These are phyloP conservation scores for Andricus grossulariae DNA, from an alignment of 1,140 invertebrate genomes.

Conservation along the genomic window DNA sequence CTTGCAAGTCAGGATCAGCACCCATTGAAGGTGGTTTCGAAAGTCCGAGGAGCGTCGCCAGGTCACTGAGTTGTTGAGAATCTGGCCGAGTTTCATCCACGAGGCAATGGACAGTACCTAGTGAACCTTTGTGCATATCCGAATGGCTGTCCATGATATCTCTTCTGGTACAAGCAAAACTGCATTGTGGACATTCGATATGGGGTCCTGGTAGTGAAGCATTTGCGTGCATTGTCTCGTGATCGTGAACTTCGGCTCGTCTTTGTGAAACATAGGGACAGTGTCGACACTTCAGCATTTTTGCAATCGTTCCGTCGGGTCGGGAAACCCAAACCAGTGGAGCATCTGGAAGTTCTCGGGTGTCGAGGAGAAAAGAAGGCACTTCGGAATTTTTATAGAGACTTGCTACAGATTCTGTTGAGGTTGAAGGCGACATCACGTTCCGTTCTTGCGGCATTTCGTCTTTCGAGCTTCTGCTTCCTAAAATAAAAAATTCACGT, in stretches of 20 bases:
- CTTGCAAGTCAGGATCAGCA: constrained; percentile 64
- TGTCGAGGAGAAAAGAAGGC: constrained; percentile 69
- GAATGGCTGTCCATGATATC: constrained; percentile 85
- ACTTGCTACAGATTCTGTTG: constrained; percentile 39
- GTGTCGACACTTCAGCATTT: constrained; percentile 90
- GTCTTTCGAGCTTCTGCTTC: constrained; percentile 39
- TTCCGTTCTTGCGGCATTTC: constrained; percentile 41
- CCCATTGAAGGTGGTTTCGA: constrained; percentile 56
- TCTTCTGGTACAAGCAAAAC: constrained; percentile 86
- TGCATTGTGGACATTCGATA: constrained; percentile 84
- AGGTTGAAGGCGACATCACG: constrained; percentile 51
- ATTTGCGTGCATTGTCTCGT: constrained; percentile 88
- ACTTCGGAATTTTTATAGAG: constrained; percentile 40
- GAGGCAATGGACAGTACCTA: constrained; percentile 82
- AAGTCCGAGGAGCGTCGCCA: constrained; percentile 68
- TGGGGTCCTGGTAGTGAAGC: constrained; percentile 67
- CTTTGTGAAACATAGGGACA: constrained; percentile 89
- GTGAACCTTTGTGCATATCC: constrained; percentile 85
- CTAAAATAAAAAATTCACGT: constrained; percentile 20
- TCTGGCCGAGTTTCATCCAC: constrained; percentile 79
- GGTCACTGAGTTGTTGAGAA: constrained; percentile 81
- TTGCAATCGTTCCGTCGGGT: constrained; percentile 82
- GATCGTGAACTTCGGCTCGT: constrained; percentile 88
- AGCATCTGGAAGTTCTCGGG: constrained; percentile 74
- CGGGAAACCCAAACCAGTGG: constrained; percentile 85